Percentiles rank a stretch among this genome's conserved stretches.
phyloP scores from a whole-genome alignment of 2,888 invertebrate species.

The Chamaedrilus cognettii region DNA sequence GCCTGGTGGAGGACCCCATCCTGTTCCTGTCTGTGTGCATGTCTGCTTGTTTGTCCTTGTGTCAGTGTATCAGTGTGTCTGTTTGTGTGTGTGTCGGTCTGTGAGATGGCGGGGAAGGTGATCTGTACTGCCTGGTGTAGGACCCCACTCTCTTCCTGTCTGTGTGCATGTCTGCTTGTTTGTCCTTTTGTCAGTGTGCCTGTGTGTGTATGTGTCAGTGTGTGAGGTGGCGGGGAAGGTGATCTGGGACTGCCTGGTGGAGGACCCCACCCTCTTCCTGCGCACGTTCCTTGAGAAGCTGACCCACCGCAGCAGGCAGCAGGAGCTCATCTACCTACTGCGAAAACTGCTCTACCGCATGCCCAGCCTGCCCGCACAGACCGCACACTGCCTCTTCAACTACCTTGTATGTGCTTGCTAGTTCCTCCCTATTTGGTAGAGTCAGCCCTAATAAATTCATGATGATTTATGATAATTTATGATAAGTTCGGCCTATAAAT shows the following conservation, averaged over 20 bases:
- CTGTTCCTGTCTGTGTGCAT: no score
- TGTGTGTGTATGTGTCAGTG: constrained; percentile 62
- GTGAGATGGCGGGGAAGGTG: constrained; percentile 95
- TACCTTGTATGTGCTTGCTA: constrained; percentile 71
- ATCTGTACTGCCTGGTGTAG: constrained; percentile 97
- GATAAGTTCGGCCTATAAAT: no score
- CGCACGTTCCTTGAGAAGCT: constrained; percentile 93
- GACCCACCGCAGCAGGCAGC: constrained; percentile 68
- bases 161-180: no score
- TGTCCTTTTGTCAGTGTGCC: no score
- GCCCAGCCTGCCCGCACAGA: constrained; percentile 86
- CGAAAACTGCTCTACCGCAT: constrained; percentile 91
- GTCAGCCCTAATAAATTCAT: no score
- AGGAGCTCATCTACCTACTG: constrained; percentile 88
- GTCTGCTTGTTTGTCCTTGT: no score
- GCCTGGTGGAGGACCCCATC: constrained; percentile 96
- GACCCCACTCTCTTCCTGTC: constrained; percentile 96
- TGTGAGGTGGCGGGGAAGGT: constrained; percentile 97
- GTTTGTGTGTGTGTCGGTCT: constrained; percentile 67
- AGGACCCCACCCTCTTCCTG: constrained; percentile 94
- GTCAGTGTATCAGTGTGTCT: no score
- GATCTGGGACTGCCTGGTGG: constrained; percentile 97
- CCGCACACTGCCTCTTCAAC: constrained; percentile 97
- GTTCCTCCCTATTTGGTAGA: no score
- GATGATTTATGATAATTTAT: no score